These are phyloP conservation scores for Melanargia galathea DNA, from an alignment of 2,888 invertebrate species.

Conservation along the genomic window DNA sequence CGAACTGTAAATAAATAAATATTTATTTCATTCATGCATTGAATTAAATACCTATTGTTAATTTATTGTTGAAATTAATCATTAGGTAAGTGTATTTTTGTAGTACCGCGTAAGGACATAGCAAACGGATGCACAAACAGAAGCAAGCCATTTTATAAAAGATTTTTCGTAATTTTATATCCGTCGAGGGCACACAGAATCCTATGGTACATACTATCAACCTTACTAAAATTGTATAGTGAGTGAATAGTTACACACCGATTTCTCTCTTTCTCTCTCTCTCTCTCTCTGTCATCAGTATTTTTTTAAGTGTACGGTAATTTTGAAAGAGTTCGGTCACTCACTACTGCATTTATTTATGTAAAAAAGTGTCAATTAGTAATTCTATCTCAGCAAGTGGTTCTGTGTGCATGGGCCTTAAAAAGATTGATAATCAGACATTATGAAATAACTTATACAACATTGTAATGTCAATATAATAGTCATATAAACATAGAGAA, in stretches of 20 bases:
- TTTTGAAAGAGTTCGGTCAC: too few species aligned
- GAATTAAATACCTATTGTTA: not conserved
- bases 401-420: not conserved
- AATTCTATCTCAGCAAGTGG: not conserved
- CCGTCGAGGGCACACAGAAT: not conserved
- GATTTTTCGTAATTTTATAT: not conserved
- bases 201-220: too few species aligned
- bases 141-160: not conserved
- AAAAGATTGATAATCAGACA: not conserved
- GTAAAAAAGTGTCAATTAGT: not conserved
- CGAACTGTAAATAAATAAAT: not conserved
- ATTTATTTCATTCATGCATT: not conserved
- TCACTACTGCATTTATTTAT: not conserved
- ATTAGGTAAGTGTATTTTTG: slow-evolving; percentile 3
- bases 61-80: slow-evolving; percentile 5
- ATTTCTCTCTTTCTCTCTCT: too few species aligned
- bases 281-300: too few species aligned
- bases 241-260: too few species aligned
- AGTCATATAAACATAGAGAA: too few species aligned
- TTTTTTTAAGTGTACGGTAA: too few species aligned
- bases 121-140: slow-evolving; percentile 2
- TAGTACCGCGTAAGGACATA: not conserved
- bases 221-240: too few species aligned
- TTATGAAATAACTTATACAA: not conserved
- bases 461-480: too few species aligned